Percentiles rank a stretch among this genome's conserved stretches.
These are phyloP conservation scores for Teleopsis dalmanni DNA, from an alignment of 1,140 invertebrate species.

Conservation along the genomic window DNA sequence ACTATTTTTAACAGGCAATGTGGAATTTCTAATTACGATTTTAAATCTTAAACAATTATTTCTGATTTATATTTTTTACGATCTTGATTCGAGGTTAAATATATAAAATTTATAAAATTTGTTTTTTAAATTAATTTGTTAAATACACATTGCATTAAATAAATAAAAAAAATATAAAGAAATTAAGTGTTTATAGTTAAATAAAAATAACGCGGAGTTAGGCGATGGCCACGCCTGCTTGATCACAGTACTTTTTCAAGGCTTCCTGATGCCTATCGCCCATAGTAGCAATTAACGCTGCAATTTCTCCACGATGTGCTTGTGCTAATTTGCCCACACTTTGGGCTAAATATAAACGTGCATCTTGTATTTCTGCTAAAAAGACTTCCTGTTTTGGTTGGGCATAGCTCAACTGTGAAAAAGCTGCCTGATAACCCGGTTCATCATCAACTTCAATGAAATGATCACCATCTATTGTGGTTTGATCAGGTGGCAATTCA, in stretches of 20 bases:
- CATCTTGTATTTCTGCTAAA: constrained; percentile 54
- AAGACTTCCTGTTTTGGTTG: constrained; percentile 67
- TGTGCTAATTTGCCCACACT: constrained; percentile 57
- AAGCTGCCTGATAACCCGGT: constrained; percentile 81
- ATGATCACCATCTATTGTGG: constrained; percentile 72
- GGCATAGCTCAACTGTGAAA: constrained; percentile 80
- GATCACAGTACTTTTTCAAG: constrained; percentile 40
- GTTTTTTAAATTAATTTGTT: no score
- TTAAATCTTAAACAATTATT: no score
- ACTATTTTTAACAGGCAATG: no score
- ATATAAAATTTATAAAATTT: no score
- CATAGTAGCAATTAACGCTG: constrained; percentile 34
- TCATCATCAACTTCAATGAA: constrained; percentile 80
- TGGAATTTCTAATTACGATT: no score
- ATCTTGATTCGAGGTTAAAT: no score
- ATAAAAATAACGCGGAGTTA: no score
- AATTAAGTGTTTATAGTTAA: no score
- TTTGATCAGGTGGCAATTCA: constrained; percentile 79
- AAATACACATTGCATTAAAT: no score
- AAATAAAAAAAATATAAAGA: no score
- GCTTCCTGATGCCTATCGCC: constrained; percentile 31
- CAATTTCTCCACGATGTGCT: constrained; percentile 54
- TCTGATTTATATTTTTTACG: no score
- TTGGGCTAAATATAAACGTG: constrained; percentile 61
- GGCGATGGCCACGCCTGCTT: constrained; percentile 30